Conservation (phyloP, 2,888 invertebrate genomes). For the Callinectes sapidus region DNA sequence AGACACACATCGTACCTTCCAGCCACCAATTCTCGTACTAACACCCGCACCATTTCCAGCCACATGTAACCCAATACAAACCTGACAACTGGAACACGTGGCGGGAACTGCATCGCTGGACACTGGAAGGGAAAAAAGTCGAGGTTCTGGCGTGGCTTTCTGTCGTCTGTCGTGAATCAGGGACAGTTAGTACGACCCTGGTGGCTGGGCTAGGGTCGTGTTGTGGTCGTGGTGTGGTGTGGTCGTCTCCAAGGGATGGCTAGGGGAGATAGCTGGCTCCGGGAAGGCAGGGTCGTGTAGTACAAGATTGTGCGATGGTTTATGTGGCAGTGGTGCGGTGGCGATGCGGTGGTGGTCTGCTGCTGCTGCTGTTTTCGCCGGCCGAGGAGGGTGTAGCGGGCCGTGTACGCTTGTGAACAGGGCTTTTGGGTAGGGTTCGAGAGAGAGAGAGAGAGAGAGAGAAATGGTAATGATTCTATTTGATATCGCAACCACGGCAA, state of each 20-base stretch:
- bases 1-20: background rate
- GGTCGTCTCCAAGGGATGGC: conserved; percentile 4
- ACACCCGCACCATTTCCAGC: background rate
- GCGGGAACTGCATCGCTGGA: background rate
- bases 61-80: background rate
- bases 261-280: background rate
- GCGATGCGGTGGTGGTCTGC: background rate
- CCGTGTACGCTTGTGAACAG: background rate
- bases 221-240: background rate
- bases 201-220: background rate
- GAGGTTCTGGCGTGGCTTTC: too few relatives aligned
- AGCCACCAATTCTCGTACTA: background rate
- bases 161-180: background rate
- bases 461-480: background rate
- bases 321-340: conserved; percentile 25
- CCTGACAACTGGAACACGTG: background rate
- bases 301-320: conserved; percentile 15
- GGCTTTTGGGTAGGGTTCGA: background rate
- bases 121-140: background rate
- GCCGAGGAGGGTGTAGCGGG: background rate
- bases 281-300: conserved; percentile 29
- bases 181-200: background rate
- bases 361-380: background rate
- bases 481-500: too few relatives aligned
- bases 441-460: background rate